These are phyloP conservation scores for Acrocyrtus sp. DNA, from an alignment of 2,888 invertebrate genomes.

Conservation along the genomic window DNA sequence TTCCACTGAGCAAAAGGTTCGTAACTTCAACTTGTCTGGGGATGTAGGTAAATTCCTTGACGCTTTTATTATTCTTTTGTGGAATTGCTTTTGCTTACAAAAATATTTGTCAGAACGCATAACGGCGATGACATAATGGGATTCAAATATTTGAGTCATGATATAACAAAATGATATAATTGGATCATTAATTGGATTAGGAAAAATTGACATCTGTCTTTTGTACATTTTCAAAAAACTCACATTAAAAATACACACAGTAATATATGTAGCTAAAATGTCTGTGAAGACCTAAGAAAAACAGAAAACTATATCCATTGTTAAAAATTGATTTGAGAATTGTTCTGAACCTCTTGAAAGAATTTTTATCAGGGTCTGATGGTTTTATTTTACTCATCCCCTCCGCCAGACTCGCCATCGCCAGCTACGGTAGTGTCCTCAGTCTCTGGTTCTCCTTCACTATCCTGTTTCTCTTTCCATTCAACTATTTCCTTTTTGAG, in stretches of 20 bases:
- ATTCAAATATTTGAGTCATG: too few relatives aligned
- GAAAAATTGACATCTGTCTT: constrained; percentile 1
- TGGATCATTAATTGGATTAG: neutral
- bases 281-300: neutral
- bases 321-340: neutral
- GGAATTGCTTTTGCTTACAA: constrained; percentile 13
- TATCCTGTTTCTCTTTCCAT: constrained; percentile 30
- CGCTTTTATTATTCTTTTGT: neutral
- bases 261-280: neutral
- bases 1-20: too few relatives aligned
- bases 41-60: too few relatives aligned
- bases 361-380: too few relatives aligned
- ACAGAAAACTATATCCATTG: neutral
- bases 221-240: constrained; percentile 10
- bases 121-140: too few relatives aligned
- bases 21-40: too few relatives aligned
- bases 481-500: constrained; percentile 47
- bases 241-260: too few relatives aligned
- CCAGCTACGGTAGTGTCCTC: constrained; percentile 57
- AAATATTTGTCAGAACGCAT: constrained; percentile 32
- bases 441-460: constrained; percentile 52
- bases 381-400: constrained; percentile 15
- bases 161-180: too few relatives aligned
- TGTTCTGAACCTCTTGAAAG: neutral
- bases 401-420: constrained; percentile 18